phyloP scores from a whole-genome alignment of 2,113 vertebrate species.

The Ceyx margarethae region DNA sequence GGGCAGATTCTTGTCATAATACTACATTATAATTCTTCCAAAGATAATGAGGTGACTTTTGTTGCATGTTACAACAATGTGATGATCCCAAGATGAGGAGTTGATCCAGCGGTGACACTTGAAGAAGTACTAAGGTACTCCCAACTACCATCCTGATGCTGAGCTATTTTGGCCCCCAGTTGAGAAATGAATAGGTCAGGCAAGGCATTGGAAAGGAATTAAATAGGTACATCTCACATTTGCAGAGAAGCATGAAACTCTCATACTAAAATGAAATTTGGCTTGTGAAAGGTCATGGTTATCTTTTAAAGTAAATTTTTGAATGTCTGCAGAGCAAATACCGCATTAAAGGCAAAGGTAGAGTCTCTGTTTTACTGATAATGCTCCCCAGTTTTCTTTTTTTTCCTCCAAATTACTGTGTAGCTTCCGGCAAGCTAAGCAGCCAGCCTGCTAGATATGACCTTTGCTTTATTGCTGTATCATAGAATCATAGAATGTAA shows the following conservation, averaged over 20 bases:
- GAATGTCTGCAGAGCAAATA: conserved; percentile 11
- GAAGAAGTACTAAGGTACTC: background rate
- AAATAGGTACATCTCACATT: background rate
- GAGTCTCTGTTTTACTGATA: background rate
- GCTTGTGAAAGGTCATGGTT: background rate
- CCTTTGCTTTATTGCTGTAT: background rate
- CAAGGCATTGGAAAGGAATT: background rate
- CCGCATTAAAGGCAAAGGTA: background rate
- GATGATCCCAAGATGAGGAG: background rate
- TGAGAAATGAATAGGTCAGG: background rate
- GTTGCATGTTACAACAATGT: background rate
- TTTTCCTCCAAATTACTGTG: background rate
- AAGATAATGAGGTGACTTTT: background rate
- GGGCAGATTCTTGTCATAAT: background rate
- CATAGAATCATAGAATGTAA: no score
- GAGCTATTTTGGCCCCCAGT: background rate
- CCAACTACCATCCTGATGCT: background rate
- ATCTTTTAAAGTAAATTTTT: conserved; percentile 10
- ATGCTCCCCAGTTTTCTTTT: background rate
- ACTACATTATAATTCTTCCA: background rate
- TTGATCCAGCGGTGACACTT: background rate
- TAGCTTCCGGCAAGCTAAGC: background rate
- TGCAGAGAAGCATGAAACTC: background rate
- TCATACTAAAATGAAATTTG: background rate
- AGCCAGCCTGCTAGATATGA: background rate